phyloP scores from a whole-genome alignment of 92 coral and sea anemone species.

The Bergia puertoricense region DNA sequence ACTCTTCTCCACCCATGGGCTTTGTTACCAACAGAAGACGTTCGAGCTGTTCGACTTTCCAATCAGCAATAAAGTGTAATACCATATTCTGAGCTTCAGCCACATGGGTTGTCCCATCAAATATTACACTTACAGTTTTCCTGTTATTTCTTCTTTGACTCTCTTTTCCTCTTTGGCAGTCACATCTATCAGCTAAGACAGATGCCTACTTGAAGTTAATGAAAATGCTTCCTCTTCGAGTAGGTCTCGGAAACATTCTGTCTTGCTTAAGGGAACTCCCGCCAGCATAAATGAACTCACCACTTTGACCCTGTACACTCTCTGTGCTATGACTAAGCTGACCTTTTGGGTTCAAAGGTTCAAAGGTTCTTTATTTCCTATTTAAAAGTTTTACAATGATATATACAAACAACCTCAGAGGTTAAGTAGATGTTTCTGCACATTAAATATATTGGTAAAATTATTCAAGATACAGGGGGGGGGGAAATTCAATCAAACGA shows the following conservation, averaged over 20 bases:
- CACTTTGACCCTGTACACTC: conserved; percentile 45
- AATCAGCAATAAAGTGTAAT: conserved; percentile 47
- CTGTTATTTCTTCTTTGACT: conserved; percentile 50
- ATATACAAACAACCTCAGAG: no score
- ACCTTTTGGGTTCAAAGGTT: no score
- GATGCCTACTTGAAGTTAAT: not conserved
- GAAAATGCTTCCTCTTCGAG: conserved; percentile 58
- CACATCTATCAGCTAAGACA: conserved; percentile 31
- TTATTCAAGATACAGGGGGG: no score
- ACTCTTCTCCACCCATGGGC: conserved; percentile 48
- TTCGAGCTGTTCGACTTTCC: conserved; percentile 50
- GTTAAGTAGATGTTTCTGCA: no score
- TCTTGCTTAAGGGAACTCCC: conserved; percentile 56
- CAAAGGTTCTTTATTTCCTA: no score
- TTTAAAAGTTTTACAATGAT: no score
- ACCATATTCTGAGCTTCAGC: conserved; percentile 52
- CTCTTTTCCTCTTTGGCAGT: conserved; percentile 55
- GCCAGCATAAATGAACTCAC: conserved; percentile 51
- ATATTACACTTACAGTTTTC: conserved; percentile 42
- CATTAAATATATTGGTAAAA: no score
- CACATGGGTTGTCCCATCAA: conserved; percentile 15
- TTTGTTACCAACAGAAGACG: conserved; percentile 54
- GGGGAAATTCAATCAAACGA: no score
- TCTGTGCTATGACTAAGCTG: conserved; percentile 52
- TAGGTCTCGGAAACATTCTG: conserved; percentile 52